Conservation (phyloP, 1,140 invertebrate genomes). For the Macrosteles quadrilineatus region DNA sequence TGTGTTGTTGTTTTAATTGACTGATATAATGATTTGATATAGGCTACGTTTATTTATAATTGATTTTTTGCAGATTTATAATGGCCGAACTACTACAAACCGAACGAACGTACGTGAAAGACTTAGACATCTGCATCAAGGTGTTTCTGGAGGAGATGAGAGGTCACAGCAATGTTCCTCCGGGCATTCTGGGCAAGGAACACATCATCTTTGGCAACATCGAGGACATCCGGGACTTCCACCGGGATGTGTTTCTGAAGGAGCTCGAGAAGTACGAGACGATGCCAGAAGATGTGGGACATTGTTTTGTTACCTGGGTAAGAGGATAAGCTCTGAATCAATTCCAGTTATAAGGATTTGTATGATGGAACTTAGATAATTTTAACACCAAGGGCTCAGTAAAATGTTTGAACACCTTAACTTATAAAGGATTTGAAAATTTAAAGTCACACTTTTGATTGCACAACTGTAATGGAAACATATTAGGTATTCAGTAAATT, state of each 20-base stretch:
- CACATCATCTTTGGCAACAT: constrained; percentile 98
- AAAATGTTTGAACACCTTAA: background rate
- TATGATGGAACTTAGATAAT: background rate
- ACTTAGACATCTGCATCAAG: constrained; percentile 92
- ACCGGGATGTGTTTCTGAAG: constrained; percentile 92
- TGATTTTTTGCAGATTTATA: constrained; percentile 77
- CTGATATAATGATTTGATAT: too few species aligned
- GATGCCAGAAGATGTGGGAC: constrained; percentile 99
- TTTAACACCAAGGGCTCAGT: background rate
- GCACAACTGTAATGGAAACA: too few species aligned
- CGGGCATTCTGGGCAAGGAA: constrained; percentile 76
- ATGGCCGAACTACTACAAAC: constrained; percentile 98
- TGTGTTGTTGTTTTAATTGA: too few species aligned
- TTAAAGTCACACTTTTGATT: too few species aligned
- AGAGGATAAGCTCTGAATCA: too few species aligned
- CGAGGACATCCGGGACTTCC: constrained; percentile 96
- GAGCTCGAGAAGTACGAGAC: constrained; percentile 98
- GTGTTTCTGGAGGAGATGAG: constrained; percentile 86
- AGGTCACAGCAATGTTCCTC: constrained; percentile 65
- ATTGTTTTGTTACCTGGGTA: constrained; percentile 99
- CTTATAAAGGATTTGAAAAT: constrained; percentile 7
- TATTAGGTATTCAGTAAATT: too few species aligned
- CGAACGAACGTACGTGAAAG: constrained; percentile 97
- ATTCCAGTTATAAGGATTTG: constrained; percentile 19
- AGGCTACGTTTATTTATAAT: too few species aligned